Evolutionary conservation across 2,888 invertebrate genomes (phyloP), one percentile per base, ranked within the genome.

Genomic region (Antheraea assamensis): DNA sequence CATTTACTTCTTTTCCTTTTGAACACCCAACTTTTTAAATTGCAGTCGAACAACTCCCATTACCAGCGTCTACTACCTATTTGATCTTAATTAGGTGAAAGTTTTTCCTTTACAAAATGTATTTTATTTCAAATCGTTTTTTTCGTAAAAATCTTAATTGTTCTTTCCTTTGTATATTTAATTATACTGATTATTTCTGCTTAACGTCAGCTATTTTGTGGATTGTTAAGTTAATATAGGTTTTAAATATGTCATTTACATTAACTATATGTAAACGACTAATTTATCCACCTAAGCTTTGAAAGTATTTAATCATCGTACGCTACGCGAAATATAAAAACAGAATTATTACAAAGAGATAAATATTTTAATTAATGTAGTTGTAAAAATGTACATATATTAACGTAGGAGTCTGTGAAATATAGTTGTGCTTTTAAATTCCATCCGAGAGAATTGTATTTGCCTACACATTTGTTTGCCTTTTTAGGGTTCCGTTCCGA

Each of bases 31-130:
- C 49, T 77, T 76, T 73, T 74, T 78, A 71, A 75, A 76, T 78
- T 78, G 71, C 73, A 70, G 74, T 74, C 24, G 42, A 49, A 31
- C 35, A 72, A 74, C 66, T 76, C 74, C 75, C 24, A 74, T 52
- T 68, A 74, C 72, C 27, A 77, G 76, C 58, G 21, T 55, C 74
- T 71, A n/a, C 72, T 74, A 72, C 75, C 64, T 68, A 42, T 75
- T 78, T 74, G 72, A 75, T 78, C 74, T 75, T 77, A 78, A 79
- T 79, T 76, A 75, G 73, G 75, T 58, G 30, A 49, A 72, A 73
- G 77, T 72, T 58, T 78, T 71, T 19, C 24, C 49, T 75, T 74
- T 55, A 70, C 21, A 8, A 35, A 66, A 21, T 31, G 66, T 66
- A 5, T 58, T 66, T 66, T 2, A n/a, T n/a, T 68, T 35, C 21